Conservation (phyloP, 64 coral and sea anemone genomes). For the Acropora tenuis region DNA sequence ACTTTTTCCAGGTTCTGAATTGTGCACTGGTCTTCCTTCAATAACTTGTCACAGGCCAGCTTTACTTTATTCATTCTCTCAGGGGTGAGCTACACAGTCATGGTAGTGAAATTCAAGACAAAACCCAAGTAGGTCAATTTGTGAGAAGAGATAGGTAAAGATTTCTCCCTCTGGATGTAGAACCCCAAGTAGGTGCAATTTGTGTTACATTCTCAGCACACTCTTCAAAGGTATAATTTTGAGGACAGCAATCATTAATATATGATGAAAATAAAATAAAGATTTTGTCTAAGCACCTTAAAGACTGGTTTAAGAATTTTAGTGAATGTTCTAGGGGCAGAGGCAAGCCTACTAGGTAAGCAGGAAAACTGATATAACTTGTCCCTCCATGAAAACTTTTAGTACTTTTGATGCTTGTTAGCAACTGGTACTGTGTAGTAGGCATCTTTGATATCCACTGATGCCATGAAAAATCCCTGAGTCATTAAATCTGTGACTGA, state of each 20-base stretch:
- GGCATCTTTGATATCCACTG: conserved; percentile 45
- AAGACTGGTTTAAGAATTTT: conserved; percentile 50
- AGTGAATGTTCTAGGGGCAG: conserved; percentile 31
- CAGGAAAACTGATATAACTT: conserved; percentile 63
- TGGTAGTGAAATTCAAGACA: neutral
- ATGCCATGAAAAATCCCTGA: conserved; percentile 40
- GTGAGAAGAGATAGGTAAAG: conserved; percentile 18
- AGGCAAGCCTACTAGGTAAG: conserved; percentile 45
- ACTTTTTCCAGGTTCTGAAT: conserved; percentile 39
- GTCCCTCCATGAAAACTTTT: conserved; percentile 44
- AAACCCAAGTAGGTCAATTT: conserved; percentile 40
- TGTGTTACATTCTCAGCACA: conserved; percentile 20
- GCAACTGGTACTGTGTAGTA: conserved; percentile 44
- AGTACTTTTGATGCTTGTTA: conserved; percentile 17
- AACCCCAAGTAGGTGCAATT: conserved; percentile 23
- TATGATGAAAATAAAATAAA: conserved; percentile 35
- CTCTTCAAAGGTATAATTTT: conserved; percentile 15
- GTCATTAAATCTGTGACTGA: conserved; percentile 30
- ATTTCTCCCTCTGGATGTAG: conserved; percentile 33
- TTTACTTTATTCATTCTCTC: neutral
- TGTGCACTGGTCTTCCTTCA: neutral
- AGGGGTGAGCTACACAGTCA: conserved; percentile 45
- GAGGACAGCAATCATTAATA: conserved; percentile 47
- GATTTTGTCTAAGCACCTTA: conserved; percentile 14
- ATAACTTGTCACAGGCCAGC: neutral